Evolutionary conservation across 1,140 invertebrate genomes (phyloP).

Genomic region (Tetraneura akinire): DNA sequence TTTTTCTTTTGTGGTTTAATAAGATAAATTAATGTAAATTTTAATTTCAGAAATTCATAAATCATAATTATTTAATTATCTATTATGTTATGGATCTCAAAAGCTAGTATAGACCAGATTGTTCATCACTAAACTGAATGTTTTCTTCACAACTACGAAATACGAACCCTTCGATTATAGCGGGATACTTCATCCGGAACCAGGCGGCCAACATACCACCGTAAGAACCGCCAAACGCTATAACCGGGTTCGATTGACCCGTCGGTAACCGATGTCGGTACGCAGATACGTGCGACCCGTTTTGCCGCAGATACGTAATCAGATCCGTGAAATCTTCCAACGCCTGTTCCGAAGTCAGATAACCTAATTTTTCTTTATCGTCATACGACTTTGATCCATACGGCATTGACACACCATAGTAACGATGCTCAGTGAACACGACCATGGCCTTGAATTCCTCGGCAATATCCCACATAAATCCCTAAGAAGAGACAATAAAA

Average conservation of each 20-base stretch:
- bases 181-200: slow-evolving; percentile 95
- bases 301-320: slow-evolving; percentile 35
- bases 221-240: slow-evolving; percentile 93
- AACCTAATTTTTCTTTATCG: slow-evolving; percentile 58
- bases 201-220: slow-evolving; percentile 96
- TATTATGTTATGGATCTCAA: too few species aligned
- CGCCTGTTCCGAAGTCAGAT: slow-evolving; percentile 88
- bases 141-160: too few species aligned
- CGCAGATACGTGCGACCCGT: not conserved
- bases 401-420: slow-evolving; percentile 66
- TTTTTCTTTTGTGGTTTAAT: too few species aligned
- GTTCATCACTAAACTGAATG: too few species aligned
- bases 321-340: slow-evolving; percentile 86
- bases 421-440: slow-evolving; percentile 94
- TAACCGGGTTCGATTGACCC: slow-evolving; percentile 67
- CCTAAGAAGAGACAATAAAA: too few species aligned
- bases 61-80: too few species aligned
- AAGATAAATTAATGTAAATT: too few species aligned
- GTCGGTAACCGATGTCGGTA: too few species aligned
- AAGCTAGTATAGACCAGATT: too few species aligned
- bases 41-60: too few species aligned
- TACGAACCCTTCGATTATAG: slow-evolving; percentile 73
- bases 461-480: slow-evolving; percentile 93
- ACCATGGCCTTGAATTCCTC: slow-evolving; percentile 77
- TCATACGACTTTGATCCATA: slow-evolving; percentile 49